Percentiles rank a stretch among this genome's conserved stretches.
Conservation (phyloP, 1,140 invertebrate genomes). For the Zaprionus capensis region DNA sequence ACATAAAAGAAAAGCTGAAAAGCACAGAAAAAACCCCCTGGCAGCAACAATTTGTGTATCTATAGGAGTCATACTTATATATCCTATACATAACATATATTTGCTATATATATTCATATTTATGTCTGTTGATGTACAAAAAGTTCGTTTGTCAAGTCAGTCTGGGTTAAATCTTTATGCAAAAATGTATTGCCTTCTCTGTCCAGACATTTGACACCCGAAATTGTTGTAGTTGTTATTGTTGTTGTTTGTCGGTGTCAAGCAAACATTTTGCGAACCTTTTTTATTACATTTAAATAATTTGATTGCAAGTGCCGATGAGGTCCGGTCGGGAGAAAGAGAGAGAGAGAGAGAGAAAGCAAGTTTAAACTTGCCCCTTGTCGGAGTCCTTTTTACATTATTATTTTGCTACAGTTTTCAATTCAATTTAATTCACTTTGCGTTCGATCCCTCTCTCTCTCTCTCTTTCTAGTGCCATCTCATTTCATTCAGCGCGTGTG, state of each 20-base stretch:
- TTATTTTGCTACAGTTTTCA: slow-evolving; percentile 68
- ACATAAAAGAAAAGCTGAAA: slow-evolving; percentile 21
- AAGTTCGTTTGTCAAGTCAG: slow-evolving; percentile 23
- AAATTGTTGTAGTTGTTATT: slow-evolving; percentile 17
- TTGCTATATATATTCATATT: slow-evolving; percentile 7
- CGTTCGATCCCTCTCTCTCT: background rate
- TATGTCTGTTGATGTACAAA: background rate
- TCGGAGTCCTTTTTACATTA: slow-evolving; percentile 36
- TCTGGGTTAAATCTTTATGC: slow-evolving; percentile 46
- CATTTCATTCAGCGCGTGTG: slow-evolving; percentile 14
- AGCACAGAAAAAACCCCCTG: slow-evolving; percentile 28
- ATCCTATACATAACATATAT: slow-evolving; percentile 12
- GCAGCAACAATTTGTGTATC: slow-evolving; percentile 33
- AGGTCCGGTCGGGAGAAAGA: slow-evolving; percentile 32
- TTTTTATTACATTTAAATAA: slow-evolving; percentile 83
- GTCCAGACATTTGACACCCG: slow-evolving; percentile 58
- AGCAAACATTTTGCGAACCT: slow-evolving; percentile 72
- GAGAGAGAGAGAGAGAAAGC: background rate
- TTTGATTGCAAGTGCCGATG: slow-evolving; percentile 71
- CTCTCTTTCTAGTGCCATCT: background rate
- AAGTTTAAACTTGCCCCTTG: slow-evolving; percentile 65
- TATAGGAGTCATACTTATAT: slow-evolving; percentile 2
- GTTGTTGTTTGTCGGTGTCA: slow-evolving; percentile 25
- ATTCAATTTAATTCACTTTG: slow-evolving; percentile 82
- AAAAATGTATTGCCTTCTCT: slow-evolving; percentile 54